These are phyloP conservation scores for Zaprionus lineosus DNA, from an alignment of 2,888 invertebrate species.

Conservation along the genomic window DNA sequence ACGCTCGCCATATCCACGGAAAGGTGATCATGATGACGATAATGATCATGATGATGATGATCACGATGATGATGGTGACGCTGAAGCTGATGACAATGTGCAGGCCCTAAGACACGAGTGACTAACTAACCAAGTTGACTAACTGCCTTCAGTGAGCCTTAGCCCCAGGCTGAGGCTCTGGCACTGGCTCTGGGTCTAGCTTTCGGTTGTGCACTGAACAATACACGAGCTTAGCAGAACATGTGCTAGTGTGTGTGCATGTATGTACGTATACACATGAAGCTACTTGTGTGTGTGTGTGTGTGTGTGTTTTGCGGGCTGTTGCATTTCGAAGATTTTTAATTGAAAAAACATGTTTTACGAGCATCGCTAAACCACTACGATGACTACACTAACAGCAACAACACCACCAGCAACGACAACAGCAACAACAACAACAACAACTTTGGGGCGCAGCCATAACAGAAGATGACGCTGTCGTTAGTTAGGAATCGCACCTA, in stretches of 20 bases:
- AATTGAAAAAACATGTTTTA: slow-evolving; percentile 81
- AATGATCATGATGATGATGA: slow-evolving; percentile 6
- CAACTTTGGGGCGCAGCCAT: slow-evolving; percentile 56
- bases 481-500: slow-evolving; percentile 69
- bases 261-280: not conserved
- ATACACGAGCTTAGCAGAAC: slow-evolving; percentile 38
- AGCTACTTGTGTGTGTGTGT: not conserved
- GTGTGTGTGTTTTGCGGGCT: slow-evolving; percentile 34
- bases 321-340: slow-evolving; percentile 76
- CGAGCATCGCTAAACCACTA: slow-evolving; percentile 75
- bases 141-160: slow-evolving; percentile 51
- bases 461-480: slow-evolving; percentile 68
- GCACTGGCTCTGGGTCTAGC: slow-evolving; percentile 6
- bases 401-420: slow-evolving; percentile 38
- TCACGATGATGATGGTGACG: slow-evolving; percentile 32
- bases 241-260: slow-evolving; percentile 13
- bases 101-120: slow-evolving; percentile 33
- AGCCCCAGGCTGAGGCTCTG: slow-evolving; percentile 25
- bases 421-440: slow-evolving; percentile 20
- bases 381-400: slow-evolving; percentile 47
- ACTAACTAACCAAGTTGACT: slow-evolving; percentile 46
- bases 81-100: slow-evolving; percentile 21
- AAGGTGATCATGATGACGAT: slow-evolving; percentile 27
- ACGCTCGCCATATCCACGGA: slow-evolving; percentile 55
- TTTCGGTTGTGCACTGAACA: slow-evolving; percentile 21